Evolutionary conservation across 2,888 invertebrate genomes (phyloP), one percentile per base, ranked within the genome.

Genomic region (Orthosia cruda): DNA sequence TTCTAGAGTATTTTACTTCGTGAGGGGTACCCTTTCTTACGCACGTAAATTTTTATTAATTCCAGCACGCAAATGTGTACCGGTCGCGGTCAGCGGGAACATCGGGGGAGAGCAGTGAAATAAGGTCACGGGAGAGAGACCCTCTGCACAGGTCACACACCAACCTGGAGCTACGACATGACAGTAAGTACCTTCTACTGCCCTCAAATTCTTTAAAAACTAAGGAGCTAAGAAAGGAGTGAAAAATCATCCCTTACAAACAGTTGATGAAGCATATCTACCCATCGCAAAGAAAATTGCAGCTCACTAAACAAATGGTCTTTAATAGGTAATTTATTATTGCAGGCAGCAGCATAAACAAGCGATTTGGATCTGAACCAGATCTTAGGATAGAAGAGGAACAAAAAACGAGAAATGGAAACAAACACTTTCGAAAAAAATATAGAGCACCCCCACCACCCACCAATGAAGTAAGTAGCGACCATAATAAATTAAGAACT

Each of bases 371-470:
- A 66, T 98, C 98, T 66, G 98, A 98, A 91, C 98, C 98, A 23
- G 98, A 98, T 93, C 94, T 98, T 54, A 93, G 96, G 58, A 90
- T 93, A 81, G 95, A 95, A 90, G 95, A 96, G 78, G 96, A 96
- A 81, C 93, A 94, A 67, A 95, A 95, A 75, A 87, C 91, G 74
- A 93, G 91, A 91, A 92, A 88, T 84, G 93, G 91, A 71, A 95
- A 94, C 77, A 96, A 95, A 93, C 97, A 97, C 74, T 98, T 98
- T 89, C 98, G 98, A 88, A 98, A 98, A 92, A 98, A 98, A 93
- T 98, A 98, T 91, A 97, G 97, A 95, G 98, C 98, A 4, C 98
- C 98, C 23, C 97, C 97, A 76, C 98, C 98, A 71, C 97, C 95
- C 75, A 91, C 88, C 58, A 90, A 93, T 89, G 93, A 96, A 83